Percentiles rank a stretch among this genome's conserved stretches.
Conservation (phyloP, 2,113 vertebrate genomes). For the Erythrocercus mccallii region DNA sequence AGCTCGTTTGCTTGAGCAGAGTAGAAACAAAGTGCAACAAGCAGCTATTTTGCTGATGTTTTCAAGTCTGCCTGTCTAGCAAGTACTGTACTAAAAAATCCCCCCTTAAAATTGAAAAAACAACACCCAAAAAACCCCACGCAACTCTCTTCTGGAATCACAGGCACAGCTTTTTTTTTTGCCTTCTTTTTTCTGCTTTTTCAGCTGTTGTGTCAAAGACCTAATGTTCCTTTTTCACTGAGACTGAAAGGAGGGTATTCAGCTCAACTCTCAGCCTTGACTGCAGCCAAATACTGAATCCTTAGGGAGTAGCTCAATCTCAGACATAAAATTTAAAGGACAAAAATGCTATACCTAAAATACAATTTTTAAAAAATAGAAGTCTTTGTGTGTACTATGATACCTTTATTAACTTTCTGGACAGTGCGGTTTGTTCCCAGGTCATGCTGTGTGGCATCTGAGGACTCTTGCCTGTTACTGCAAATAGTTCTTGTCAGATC, state of each 20-base stretch:
- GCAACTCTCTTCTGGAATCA: not conserved
- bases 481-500: not conserved
- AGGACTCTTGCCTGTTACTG: conserved; percentile 11
- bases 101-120: not conserved
- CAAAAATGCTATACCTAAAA: not conserved
- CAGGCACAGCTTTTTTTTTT: not conserved
- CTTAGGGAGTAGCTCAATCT: not conserved
- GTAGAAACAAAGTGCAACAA: conserved; percentile 26
- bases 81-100: not conserved
- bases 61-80: not conserved
- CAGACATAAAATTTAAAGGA: not conserved
- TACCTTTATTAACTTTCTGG: not conserved
- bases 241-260: not conserved
- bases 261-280: not conserved
- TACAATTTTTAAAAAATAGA: not conserved
- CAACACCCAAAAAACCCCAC: not conserved
- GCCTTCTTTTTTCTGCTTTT: not conserved
- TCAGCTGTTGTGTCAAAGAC: not conserved
- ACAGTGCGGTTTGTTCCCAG: not conserved
- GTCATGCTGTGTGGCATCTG: not conserved
- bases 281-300: not conserved
- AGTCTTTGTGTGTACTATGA: not conserved
- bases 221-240: not conserved
- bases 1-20: not conserved
- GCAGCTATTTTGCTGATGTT: conserved; percentile 21